Conservation (phyloP, 2,888 invertebrate species). For the Elgonia sp. region DNA sequence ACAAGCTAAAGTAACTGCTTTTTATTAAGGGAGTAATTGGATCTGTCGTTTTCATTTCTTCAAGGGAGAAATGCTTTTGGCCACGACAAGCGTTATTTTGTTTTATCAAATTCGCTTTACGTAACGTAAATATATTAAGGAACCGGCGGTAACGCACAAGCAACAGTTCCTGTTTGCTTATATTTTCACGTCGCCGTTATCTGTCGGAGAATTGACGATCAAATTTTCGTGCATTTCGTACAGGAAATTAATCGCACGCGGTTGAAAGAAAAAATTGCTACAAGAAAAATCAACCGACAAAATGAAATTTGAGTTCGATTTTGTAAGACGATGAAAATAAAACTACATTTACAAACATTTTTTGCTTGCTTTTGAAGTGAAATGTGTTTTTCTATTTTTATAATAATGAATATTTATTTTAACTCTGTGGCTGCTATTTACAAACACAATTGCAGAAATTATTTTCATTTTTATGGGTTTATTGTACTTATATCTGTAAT, state of each 20-base stretch:
- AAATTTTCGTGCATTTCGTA: slow-evolving; percentile 14
- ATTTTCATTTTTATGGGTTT: too few relatives aligned
- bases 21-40: slow-evolving; percentile 34
- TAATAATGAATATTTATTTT: too few relatives aligned
- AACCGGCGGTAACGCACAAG: neutral
- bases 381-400: too few relatives aligned
- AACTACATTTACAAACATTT: too few relatives aligned
- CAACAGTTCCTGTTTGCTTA: neutral
- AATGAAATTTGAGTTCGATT: too few relatives aligned
- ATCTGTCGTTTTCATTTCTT: slow-evolving; percentile 37
- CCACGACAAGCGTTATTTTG: slow-evolving; percentile 4
- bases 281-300: too few relatives aligned
- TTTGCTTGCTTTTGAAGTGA: too few relatives aligned
- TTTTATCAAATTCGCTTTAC: slow-evolving; percentile 12
- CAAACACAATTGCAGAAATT: too few relatives aligned
- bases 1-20: slow-evolving; percentile 7
- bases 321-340: too few relatives aligned
- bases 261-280: too few relatives aligned
- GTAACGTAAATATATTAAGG: neutral
- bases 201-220: neutral
- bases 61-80: neutral
- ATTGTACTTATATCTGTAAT: too few relatives aligned
- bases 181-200: neutral
- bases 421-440: too few relatives aligned
- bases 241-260: neutral